Percentiles rank a stretch among this genome's conserved stretches.
These are phyloP conservation scores for Montipora sp. DNA, from an alignment of 64 coral and sea anemone species.

Conservation along the genomic window DNA sequence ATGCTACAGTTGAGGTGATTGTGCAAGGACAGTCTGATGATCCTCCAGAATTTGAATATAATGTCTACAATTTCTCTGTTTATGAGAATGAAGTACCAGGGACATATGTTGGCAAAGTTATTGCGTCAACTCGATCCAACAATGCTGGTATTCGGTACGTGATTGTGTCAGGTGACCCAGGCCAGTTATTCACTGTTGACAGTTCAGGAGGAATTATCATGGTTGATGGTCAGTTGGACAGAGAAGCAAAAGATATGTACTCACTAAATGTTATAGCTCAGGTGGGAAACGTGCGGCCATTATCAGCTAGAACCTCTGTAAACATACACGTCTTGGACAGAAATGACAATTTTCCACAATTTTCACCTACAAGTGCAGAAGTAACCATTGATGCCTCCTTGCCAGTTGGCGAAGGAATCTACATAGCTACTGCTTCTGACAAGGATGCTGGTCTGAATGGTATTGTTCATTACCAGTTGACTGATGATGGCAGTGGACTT, in stretches of 20 bases:
- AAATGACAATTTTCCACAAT: constrained; percentile 82
- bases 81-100: constrained; percentile 84
- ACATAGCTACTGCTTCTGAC: constrained; percentile 58
- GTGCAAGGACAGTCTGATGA: constrained; percentile 80
- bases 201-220: constrained; percentile 81
- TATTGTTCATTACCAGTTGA: constrained; percentile 75
- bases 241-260: constrained; percentile 74
- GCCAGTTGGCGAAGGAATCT: constrained; percentile 57
- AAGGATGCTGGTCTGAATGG: constrained; percentile 80
- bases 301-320: constrained; percentile 69
- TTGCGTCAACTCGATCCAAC: constrained; percentile 72
- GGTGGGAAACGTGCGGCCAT: constrained; percentile 68
- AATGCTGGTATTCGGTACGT: constrained; percentile 68
- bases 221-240: constrained; percentile 81
- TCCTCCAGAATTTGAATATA: constrained; percentile 69
- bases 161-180: constrained; percentile 86
- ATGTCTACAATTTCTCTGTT: constrained; percentile 86
- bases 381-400: constrained; percentile 81
- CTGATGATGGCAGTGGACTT: constrained; percentile 67
- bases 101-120: constrained; percentile 76
- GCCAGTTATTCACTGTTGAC: constrained; percentile 68
- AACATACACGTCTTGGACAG: constrained; percentile 76
- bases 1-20: constrained; percentile 81
- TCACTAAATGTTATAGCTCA: constrained; percentile 68
- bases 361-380: constrained; percentile 62